Evolutionary conservation across 2,797 vertebrate genomes (phyloP).

Genomic region (Pogoniulus pusillus): DNA sequence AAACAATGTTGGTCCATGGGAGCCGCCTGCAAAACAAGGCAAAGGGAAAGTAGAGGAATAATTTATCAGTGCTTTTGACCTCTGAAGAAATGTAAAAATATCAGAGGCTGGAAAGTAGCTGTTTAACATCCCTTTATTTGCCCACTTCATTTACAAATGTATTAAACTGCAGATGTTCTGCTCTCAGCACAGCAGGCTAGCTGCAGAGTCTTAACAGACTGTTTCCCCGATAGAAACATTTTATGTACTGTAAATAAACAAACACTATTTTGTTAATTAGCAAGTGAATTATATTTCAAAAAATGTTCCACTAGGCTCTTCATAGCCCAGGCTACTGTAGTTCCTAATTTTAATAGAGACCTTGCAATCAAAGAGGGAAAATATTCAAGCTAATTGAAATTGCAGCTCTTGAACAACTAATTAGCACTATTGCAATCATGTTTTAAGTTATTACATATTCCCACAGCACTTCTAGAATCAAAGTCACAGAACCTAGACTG

Average conservation of each 20-base stretch:
- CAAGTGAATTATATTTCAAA: conserved; percentile 76
- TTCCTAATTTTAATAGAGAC: conserved; percentile 68
- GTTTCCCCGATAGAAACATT: conserved; percentile 75
- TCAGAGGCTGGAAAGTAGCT: conserved; percentile 62
- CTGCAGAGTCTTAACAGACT: conserved; percentile 60
- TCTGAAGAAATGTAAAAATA: conserved; percentile 57
- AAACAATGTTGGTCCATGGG: neutral
- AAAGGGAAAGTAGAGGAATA: neutral
- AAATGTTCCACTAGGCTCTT: conserved; percentile 71
- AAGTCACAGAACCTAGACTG: neutral
- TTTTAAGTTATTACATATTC: conserved; percentile 43
- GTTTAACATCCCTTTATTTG: conserved; percentile 73
- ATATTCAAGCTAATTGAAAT: neutral
- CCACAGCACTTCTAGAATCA: neutral
- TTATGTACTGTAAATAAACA: conserved; percentile 79
- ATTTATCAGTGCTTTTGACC: conserved; percentile 52
- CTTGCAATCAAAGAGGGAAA: conserved; percentile 7
- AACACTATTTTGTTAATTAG: conserved; percentile 79
- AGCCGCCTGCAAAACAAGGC: neutral
- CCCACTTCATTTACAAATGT: conserved; percentile 75
- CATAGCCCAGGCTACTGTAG: conserved; percentile 41
- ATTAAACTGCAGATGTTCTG: conserved; percentile 79
- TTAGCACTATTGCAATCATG: neutral
- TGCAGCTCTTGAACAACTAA: conserved; percentile 24
- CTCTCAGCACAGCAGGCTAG: conserved; percentile 67